Evolutionary conservation across 2,113 vertebrate genomes (phyloP), one percentile per base, ranked within the genome.

Genomic region (Corythoichthys haematopterus): DNA sequence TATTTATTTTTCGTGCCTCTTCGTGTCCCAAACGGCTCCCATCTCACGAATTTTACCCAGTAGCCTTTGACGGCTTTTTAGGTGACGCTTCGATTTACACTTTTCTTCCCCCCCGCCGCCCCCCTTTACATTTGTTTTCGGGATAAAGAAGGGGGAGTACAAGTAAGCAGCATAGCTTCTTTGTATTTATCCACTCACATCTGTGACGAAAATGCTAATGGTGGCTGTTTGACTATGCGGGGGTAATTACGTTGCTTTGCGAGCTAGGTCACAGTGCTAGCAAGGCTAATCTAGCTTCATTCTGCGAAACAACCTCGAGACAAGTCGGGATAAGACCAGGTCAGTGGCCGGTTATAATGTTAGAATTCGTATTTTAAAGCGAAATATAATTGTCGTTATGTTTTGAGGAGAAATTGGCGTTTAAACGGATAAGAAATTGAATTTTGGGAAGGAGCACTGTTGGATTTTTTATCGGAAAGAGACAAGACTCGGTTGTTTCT

Each of bases 61-160:
- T 89, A 92, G 92, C 91, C 91, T 91, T 85, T 91, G 91, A 91
- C 91, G 90, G 92, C 91, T 92, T 91, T 89, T 87, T 76, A 84
- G 89, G 84, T 84, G 89, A 91, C 84, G 87, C 88, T 88, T 88
- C 81, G 73, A 87, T 71, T 89, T 75, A 80, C 77, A 72, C 63
- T 88, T 91, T 90, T 85, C 59, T 78, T 89, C 91, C 83, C 36
- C 72, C 75, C 74, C 74, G 83, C 37, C 15, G 8, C 36, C 73
- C 78, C 72, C 73, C 69, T 86, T 91, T 92, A 88, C 77, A 72
- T 88, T 91, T 89, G 65, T 88, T 88, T 91, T 87, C 28, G 20
- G 52, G 72, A 69, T 76, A 90, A 87, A 82, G 71, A 88, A 88
- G 86, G 79, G 40, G 73, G 87, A 91, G 87, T 74, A 79, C 89